phyloP scores from a whole-genome alignment of 2,888 invertebrate genomes.

The Mythimna loreyi region DNA sequence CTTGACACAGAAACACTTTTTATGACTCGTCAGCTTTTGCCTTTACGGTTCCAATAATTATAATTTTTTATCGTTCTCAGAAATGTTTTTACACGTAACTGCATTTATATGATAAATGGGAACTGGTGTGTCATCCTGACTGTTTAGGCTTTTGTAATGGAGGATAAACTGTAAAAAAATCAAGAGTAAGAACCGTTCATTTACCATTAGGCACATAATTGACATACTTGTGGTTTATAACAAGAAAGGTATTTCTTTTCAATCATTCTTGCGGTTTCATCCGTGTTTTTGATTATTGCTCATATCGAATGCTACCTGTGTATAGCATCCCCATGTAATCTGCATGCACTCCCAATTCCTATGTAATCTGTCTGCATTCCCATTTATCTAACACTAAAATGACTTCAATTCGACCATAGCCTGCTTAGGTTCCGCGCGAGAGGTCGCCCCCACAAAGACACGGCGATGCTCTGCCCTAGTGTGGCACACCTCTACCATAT shows the following conservation, averaged over 20 bases:
- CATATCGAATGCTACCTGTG: too few species aligned
- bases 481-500: too few species aligned
- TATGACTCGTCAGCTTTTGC: constrained; percentile 45
- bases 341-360: too few species aligned
- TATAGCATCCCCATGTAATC: too few species aligned
- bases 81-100: constrained; percentile 37
- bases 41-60: constrained; percentile 38
- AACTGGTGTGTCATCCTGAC: constrained; percentile 32
- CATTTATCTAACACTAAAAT: too few species aligned
- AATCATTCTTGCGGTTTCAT: not conserved
- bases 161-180: constrained; percentile 4
- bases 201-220: not conserved
- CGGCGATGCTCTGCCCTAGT: too few species aligned
- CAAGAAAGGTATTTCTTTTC: not conserved
- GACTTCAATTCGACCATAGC: too few species aligned
- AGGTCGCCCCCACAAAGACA: too few species aligned
- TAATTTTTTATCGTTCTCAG: constrained; percentile 51
- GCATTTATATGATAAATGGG: constrained; percentile 39
- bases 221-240: constrained; percentile 12
- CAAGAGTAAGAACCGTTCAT: not conserved
- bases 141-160: not conserved
- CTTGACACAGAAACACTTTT: constrained; percentile 55
- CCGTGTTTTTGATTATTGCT: too few species aligned
- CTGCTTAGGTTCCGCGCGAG: too few species aligned
- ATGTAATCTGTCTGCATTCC: too few species aligned